Evolutionary conservation across 1,140 invertebrate species (phyloP).

Genomic region (Dendroctonus valens): DNA sequence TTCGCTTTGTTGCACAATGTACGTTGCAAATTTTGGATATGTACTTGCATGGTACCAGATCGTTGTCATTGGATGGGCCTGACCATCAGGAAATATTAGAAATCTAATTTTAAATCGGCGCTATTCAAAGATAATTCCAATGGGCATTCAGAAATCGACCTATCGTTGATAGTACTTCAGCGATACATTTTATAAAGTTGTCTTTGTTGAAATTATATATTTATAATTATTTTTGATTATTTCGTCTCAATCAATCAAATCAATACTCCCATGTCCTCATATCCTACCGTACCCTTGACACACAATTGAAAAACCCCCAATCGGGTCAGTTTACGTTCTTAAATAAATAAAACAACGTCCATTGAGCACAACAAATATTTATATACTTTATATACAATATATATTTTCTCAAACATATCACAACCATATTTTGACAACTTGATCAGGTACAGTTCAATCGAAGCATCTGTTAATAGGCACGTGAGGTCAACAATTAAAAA

Average conservation of each 20-base stretch:
- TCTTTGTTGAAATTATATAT: not conserved
- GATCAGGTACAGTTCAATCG: conserved; percentile 22
- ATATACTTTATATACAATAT: conserved; percentile 13
- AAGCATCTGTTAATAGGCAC: conserved; percentile 7
- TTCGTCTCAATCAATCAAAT: conserved; percentile 1
- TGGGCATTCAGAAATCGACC: not conserved
- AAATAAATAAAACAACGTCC: too few relatives aligned
- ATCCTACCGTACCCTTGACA: too few relatives aligned
- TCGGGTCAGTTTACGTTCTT: too few relatives aligned
- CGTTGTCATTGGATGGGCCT: conserved; percentile 38
- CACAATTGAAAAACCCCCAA: too few relatives aligned
- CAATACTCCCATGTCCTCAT: too few relatives aligned
- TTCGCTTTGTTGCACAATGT: conserved; percentile 92
- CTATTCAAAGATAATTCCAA: not conserved
- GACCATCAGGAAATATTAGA: conserved; percentile 17
- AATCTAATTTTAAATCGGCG: not conserved
- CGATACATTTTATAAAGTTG: not conserved
- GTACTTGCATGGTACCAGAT: conserved; percentile 78
- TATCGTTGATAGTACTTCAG: not conserved
- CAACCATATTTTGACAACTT: conserved; percentile 13
- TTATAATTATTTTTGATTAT: not conserved
- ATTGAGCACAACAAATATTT: not conserved
- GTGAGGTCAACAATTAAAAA: conserved; percentile 9
- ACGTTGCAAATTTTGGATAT: conserved; percentile 92
- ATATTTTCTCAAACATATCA: conserved; percentile 22